Evolutionary conservation across 1,140 invertebrate species (phyloP).

Genomic region (Bathynomus jamesi): DNA sequence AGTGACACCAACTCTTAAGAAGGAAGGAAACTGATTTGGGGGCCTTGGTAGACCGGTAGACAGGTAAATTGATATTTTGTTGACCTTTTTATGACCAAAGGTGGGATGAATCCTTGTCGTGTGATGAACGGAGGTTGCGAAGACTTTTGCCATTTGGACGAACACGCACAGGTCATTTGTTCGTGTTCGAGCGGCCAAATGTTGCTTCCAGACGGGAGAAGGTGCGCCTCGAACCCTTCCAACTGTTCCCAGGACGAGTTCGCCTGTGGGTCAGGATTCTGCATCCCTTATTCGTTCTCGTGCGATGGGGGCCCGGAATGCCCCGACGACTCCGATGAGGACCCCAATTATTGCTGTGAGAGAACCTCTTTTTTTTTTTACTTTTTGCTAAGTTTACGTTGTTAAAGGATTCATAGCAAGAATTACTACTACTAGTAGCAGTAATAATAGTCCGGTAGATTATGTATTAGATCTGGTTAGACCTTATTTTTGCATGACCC

Average conservation of each 20-base stretch:
- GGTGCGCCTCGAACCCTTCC: constrained; percentile 46
- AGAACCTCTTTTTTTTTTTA: too few species aligned
- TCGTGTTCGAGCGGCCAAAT: constrained; percentile 52
- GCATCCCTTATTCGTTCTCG: constrained; percentile 65
- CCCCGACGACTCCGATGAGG: constrained; percentile 66
- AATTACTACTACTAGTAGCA: too few species aligned
- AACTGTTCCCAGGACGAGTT: constrained; percentile 48
- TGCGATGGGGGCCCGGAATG: constrained; percentile 70
- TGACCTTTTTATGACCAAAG: too few species aligned
- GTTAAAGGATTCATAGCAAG: too few species aligned
- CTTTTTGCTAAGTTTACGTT: too few species aligned
- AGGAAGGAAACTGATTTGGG: too few species aligned
- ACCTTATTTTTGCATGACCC: too few species aligned
- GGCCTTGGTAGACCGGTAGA: too few species aligned
- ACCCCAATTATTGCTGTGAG: constrained; percentile 43
- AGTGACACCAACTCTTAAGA: too few species aligned
- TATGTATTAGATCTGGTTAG: too few species aligned
- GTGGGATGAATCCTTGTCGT: constrained; percentile 19
- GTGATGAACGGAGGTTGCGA: constrained; percentile 62
- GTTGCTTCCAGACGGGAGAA: constrained; percentile 48
- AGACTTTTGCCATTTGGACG: constrained; percentile 56
- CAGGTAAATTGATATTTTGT: too few species aligned
- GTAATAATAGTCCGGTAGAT: too few species aligned
- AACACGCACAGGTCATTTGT: constrained; percentile 53
- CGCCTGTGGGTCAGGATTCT: constrained; percentile 55